These are phyloP conservation scores for Pachyseris speciosa DNA, from an alignment of 64 coral and sea anemone genomes.

Conservation along the genomic window DNA sequence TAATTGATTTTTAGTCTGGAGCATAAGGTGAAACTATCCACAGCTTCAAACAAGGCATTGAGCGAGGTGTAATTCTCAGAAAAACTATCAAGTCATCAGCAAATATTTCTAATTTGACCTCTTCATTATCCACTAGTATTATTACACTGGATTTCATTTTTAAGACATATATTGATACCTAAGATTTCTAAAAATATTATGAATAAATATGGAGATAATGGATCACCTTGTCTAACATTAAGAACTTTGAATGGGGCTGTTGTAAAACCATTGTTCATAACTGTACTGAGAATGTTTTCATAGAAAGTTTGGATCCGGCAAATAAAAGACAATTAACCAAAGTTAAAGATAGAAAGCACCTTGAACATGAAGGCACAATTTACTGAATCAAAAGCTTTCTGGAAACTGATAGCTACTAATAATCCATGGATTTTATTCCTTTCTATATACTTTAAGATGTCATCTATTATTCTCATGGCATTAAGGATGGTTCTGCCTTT, in stretches of 20 bases:
- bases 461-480: no score
- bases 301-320: slow-evolving; percentile 17
- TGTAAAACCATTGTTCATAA: slow-evolving; percentile 27
- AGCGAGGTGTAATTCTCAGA: no score
- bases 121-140: neutral
- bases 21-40: no score
- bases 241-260: neutral
- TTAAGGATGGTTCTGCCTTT: slow-evolving; percentile 43
- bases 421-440: no score
- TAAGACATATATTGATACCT: neutral
- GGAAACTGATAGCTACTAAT: slow-evolving; percentile 15
- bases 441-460: no score
- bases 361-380: slow-evolving; percentile 1
- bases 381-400: no score
- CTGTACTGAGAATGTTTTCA: neutral
- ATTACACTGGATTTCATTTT: slow-evolving; percentile 13
- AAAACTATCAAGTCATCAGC: slow-evolving; percentile 34
- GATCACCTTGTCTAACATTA: slow-evolving; percentile 13
- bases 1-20: no score
- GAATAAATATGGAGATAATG: slow-evolving; percentile 21
- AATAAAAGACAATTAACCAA: slow-evolving; percentile 22
- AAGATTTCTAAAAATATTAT: slow-evolving; percentile 12
- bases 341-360: neutral
- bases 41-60: no score
- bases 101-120: slow-evolving; percentile 29